These are phyloP conservation scores for Schizopygopsis malacanthus DNA, from an alignment of 2,797 vertebrate species.

Conservation along the genomic window DNA sequence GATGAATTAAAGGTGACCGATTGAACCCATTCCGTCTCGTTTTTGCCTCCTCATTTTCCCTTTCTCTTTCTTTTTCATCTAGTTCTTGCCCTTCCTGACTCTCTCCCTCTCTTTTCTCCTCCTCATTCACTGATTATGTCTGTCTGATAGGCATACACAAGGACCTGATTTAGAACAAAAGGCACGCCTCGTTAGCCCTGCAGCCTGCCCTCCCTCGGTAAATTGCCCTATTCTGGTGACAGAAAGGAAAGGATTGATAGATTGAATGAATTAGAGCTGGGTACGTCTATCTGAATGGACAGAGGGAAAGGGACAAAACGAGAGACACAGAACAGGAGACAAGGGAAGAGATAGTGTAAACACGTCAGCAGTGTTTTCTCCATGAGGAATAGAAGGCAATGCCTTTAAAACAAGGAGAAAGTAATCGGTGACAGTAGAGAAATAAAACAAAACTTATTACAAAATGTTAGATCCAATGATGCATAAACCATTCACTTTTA, in stretches of 20 bases:
- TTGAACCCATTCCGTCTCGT: conserved; percentile 45
- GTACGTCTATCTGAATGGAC: conserved; percentile 42
- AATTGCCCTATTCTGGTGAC: conserved; percentile 56
- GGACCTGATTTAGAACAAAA: conserved; percentile 55
- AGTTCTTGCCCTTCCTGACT: conserved; percentile 22
- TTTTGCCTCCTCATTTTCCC: conserved; percentile 35
- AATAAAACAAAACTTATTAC: neutral
- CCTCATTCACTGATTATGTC: conserved; percentile 5
- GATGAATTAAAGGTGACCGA: conserved; percentile 56
- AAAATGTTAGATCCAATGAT: neutral
- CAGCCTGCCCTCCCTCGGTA: conserved; percentile 53
- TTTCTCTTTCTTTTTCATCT: conserved; percentile 23
- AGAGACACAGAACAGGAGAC: conserved; percentile 14
- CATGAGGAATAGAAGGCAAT: too few relatives aligned
- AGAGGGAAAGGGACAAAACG: conserved; percentile 15
- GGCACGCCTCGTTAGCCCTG: conserved; percentile 41
- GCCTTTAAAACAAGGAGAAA: neutral
- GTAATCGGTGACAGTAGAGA: neutral
- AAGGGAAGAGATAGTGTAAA: conserved; percentile 8
- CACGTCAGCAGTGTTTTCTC: neutral
- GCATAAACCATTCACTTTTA: neutral
- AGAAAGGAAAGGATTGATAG: conserved; percentile 60
- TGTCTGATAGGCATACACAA: conserved; percentile 38
- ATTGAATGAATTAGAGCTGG: conserved; percentile 45
- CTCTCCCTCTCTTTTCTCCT: neutral